Evolutionary conservation across 2,888 invertebrate species (phyloP).

Genomic region (Tachina lurida): DNA sequence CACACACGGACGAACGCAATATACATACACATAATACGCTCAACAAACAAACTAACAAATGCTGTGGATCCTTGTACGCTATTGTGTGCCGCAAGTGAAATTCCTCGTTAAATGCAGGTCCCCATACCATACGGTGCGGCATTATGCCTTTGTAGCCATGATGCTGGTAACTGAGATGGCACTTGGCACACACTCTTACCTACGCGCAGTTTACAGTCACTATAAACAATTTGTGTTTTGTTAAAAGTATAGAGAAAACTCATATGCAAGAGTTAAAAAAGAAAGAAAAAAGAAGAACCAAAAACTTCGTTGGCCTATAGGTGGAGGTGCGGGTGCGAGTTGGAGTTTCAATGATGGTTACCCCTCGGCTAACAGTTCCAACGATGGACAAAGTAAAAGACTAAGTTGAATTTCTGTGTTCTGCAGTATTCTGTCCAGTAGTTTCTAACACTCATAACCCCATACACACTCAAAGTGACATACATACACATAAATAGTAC

Average conservation of each 20-base stretch:
- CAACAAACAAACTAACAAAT: constrained; percentile 55
- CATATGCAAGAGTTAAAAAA: constrained; percentile 1
- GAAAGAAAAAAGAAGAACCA: constrained; percentile 20
- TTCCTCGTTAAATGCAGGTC: constrained; percentile 72
- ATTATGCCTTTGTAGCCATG: constrained; percentile 60
- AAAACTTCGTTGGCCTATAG: constrained; percentile 59
- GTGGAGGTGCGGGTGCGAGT: constrained; percentile 29
- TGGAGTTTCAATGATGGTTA: constrained; percentile 48
- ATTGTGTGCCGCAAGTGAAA: constrained; percentile 72
- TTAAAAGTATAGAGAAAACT: constrained; percentile 37
- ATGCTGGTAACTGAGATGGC: constrained; percentile 68
- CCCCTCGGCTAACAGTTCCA: constrained; percentile 52
- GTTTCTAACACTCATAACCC: constrained; percentile 49
- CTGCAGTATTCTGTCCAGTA: constrained; percentile 60
- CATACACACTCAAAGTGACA: not conserved
- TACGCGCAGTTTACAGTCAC: not conserved
- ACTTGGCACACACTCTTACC: constrained; percentile 57
- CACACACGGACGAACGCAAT: constrained; percentile 72
- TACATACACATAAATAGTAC: not conserved
- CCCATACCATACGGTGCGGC: constrained; percentile 46
- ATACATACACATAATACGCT: constrained; percentile 34
- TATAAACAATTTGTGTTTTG: constrained; percentile 16
- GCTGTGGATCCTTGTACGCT: constrained; percentile 64
- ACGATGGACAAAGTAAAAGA: constrained; percentile 67
- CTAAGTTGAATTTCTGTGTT: constrained; percentile 64